Evolutionary conservation across 2,888 invertebrate genomes (phyloP).

Genomic region (Coremacera marginata): DNA sequence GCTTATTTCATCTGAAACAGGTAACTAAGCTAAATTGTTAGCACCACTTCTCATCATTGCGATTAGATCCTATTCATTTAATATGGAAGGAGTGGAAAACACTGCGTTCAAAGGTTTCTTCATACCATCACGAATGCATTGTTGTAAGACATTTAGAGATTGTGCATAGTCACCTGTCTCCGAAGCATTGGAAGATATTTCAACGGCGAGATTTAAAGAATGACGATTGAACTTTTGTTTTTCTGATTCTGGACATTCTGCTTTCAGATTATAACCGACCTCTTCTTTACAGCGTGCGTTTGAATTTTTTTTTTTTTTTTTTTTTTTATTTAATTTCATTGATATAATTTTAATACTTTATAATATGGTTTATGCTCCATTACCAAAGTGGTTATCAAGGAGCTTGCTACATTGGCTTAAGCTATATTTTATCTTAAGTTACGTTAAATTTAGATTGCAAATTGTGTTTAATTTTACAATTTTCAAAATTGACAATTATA

Average conservation of each 20-base stretch:
- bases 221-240: slow-evolving; percentile 45
- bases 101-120: slow-evolving; percentile 43
- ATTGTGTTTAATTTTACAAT: no score
- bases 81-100: slow-evolving; percentile 33
- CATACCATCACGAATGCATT: no score
- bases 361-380: no score
- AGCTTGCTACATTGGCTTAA: no score
- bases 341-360: no score
- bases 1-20: slow-evolving; percentile 72
- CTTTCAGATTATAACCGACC: slow-evolving; percentile 51
- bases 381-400: no score
- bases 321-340: no score
- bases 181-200: slow-evolving; percentile 67
- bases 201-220: slow-evolving; percentile 64
- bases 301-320: no score
- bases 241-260: slow-evolving; percentile 41
- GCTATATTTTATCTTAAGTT: no score
- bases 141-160: slow-evolving; percentile 58
- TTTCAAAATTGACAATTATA: no score
- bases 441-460: no score
- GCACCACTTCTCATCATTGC: slow-evolving; percentile 67
- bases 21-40: slow-evolving; percentile 59
- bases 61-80: slow-evolving; percentile 61
- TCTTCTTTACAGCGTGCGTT: no score
- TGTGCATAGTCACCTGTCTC: slow-evolving; percentile 59